These are phyloP conservation scores for Chionodraco myersi DNA, from an alignment of 2,113 vertebrate species.

Conservation along the genomic window DNA sequence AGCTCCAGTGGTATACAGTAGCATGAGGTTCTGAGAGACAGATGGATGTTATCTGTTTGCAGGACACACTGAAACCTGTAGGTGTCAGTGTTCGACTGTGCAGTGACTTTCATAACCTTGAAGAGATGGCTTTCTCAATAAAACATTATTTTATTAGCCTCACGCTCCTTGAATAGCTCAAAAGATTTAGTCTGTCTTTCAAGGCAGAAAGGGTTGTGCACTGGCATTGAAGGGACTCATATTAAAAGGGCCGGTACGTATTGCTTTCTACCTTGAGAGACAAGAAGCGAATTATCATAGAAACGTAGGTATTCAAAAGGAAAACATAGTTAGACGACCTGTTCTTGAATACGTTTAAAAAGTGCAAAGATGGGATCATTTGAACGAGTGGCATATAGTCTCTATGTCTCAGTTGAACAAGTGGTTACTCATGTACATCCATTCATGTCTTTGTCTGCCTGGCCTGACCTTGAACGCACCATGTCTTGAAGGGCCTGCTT, in stretches of 20 bases:
- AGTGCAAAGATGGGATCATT: not conserved
- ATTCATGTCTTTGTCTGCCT: constrained; percentile 26
- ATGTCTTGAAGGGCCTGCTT: constrained; percentile 12
- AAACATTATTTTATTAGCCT: constrained; percentile 51
- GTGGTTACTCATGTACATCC: constrained; percentile 30
- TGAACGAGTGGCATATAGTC: constrained; percentile 8
- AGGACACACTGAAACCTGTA: constrained; percentile 56
- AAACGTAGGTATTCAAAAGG: not conserved
- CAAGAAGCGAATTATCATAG: not conserved
- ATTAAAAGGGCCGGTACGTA: not conserved
- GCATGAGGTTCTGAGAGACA: not conserved
- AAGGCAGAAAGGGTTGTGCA: not conserved
- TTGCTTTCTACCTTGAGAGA: not conserved
- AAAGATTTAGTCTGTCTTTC: constrained; percentile 13
- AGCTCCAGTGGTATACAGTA: not conserved
- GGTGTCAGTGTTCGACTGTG: constrained; percentile 76
- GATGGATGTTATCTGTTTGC: constrained; percentile 23
- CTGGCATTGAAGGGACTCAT: not conserved
- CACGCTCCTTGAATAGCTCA: constrained; percentile 16
- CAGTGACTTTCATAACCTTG: constrained; percentile 58
- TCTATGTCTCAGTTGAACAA: constrained; percentile 27
- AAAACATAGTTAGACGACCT: not conserved
- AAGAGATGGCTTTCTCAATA: constrained; percentile 37
- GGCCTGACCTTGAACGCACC: constrained; percentile 44
- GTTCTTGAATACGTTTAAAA: not conserved